Evolutionary conservation across 2,797 vertebrate species (phyloP).

Genomic region (Melanogrammus aeglefinus): DNA sequence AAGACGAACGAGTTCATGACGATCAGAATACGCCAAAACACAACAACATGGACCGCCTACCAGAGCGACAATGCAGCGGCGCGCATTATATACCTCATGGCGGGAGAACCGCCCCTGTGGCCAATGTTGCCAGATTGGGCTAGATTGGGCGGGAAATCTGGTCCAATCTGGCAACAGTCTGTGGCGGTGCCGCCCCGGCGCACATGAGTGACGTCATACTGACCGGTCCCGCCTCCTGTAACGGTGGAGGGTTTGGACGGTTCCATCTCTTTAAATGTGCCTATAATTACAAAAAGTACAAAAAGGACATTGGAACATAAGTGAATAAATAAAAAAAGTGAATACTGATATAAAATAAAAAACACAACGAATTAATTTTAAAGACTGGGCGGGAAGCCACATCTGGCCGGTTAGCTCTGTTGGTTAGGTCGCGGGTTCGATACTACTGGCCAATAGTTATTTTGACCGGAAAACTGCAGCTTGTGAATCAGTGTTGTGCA

Average conservation of each 20-base stretch:
- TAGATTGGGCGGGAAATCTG: too few species aligned
- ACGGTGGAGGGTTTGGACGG: not conserved
- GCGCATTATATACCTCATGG: not conserved
- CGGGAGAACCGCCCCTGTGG: not conserved
- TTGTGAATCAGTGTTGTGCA: not conserved
- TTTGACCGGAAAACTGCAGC: not conserved
- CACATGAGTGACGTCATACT: not conserved
- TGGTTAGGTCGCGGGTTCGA: constrained; percentile 47
- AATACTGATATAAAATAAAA: too few species aligned
- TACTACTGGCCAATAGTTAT: constrained; percentile 1
- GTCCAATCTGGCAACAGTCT: too few species aligned
- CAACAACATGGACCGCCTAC: not conserved
- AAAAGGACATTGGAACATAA: not conserved
- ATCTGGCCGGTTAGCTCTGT: constrained; percentile 21
- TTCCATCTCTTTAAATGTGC: not conserved
- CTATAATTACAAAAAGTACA: not conserved
- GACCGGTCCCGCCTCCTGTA: not conserved
- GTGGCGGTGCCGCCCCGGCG: too few species aligned
- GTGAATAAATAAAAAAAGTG: not conserved
- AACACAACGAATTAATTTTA: not conserved
- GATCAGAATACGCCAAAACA: not conserved
- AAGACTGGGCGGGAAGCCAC: not conserved
- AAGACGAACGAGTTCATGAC: not conserved
- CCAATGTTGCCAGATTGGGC: too few species aligned
- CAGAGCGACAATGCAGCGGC: not conserved